These are phyloP conservation scores for Tangara arthus DNA, from an alignment of 2,797 vertebrate species.

Conservation along the genomic window DNA sequence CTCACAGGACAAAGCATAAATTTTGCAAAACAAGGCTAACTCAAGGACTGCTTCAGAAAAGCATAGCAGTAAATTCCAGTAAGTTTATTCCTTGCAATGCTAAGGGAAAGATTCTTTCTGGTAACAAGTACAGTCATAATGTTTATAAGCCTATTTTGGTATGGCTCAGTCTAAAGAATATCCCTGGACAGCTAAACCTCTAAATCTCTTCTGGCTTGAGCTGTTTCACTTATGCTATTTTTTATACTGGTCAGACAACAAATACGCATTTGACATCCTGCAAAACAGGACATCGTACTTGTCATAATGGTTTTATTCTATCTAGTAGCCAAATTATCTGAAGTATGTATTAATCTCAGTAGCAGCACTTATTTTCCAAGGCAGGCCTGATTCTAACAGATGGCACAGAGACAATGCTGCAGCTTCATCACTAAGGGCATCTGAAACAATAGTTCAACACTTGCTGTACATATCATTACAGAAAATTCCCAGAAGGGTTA, in stretches of 20 bases:
- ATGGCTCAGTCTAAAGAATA: neutral
- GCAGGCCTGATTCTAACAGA: neutral
- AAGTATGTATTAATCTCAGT: neutral
- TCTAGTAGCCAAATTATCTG: neutral
- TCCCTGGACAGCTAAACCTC: neutral
- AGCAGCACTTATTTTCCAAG: neutral
- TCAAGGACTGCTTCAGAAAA: neutral
- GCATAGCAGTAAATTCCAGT: neutral
- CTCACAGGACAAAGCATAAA: neutral
- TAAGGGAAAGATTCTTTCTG: neutral
- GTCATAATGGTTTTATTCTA: neutral
- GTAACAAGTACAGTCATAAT: neutral
- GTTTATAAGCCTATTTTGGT: neutral
- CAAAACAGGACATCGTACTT: neutral
- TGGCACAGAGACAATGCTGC: neutral
- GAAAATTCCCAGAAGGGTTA: neutral
- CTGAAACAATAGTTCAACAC: neutral
- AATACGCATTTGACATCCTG: neutral
- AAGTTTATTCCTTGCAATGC: neutral
- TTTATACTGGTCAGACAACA: neutral
- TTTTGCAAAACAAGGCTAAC: neutral
- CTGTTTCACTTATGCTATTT: neutral
- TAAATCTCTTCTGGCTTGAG: neutral
- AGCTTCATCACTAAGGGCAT: neutral
- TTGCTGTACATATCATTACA: neutral